These are phyloP conservation scores for Melieria crassipennis DNA, from an alignment of 2,888 invertebrate species.

Conservation along the genomic window DNA sequence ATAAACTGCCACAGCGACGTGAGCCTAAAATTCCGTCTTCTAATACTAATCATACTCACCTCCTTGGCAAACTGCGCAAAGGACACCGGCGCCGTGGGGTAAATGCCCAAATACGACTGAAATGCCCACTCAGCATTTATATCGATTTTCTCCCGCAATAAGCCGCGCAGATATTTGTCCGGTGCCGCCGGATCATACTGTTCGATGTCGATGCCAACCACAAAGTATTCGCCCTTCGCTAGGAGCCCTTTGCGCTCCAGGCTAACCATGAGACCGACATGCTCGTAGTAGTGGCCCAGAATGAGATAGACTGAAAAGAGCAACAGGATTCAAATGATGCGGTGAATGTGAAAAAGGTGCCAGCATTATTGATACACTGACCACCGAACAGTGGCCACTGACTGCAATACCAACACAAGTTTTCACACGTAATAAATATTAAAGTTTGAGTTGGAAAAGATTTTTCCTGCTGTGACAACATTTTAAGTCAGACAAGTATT, in stretches of 20 bases:
- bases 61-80: constrained; percentile 76
- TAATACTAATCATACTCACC: constrained; percentile 47
- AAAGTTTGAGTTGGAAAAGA: too few relatives aligned
- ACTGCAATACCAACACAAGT: too few relatives aligned
- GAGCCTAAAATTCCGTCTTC: too few relatives aligned
- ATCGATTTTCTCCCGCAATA: constrained; percentile 71
- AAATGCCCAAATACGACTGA: constrained; percentile 83
- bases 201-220: constrained; percentile 89
- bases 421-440: too few relatives aligned
- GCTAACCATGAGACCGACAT: constrained; percentile 89
- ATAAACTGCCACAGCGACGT: too few relatives aligned
- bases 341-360: not conserved
- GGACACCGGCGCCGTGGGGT: constrained; percentile 78
- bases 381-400: too few relatives aligned
- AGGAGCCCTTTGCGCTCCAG: constrained; percentile 84
- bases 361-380: not conserved
- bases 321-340: too few relatives aligned
- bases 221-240: constrained; percentile 90
- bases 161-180: constrained; percentile 81
- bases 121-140: constrained; percentile 76
- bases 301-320: constrained; percentile 82
- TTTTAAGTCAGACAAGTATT: too few relatives aligned
- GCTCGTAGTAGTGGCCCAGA: constrained; percentile 89
- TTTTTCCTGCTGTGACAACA: too few relatives aligned
- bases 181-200: constrained; percentile 84